Percentiles rank a stretch among this genome's conserved stretches.
phyloP scores from a whole-genome alignment of 1,140 invertebrate species.

The Trissolcus basalis region DNA sequence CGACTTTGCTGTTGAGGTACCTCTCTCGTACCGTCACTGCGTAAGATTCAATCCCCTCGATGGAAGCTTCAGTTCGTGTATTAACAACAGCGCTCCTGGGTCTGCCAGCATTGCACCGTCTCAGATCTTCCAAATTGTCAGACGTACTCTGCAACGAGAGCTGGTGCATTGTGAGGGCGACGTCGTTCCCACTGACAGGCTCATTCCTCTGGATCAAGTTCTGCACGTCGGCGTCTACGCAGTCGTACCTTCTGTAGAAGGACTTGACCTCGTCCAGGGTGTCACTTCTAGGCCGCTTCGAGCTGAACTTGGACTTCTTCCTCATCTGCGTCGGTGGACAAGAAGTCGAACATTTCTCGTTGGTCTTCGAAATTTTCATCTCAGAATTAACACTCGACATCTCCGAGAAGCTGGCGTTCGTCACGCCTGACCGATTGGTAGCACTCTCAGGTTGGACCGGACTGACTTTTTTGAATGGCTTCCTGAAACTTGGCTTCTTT shows the following conservation, averaged over 20 bases:
- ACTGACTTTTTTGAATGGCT: too few species aligned
- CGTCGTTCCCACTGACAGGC: not conserved
- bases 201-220: not conserved
- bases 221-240: not conserved
- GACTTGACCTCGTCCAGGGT: not conserved
- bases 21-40: not conserved
- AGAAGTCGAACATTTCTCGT: not conserved
- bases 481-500: too few species aligned
- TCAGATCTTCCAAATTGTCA: too few species aligned
- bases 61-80: not conserved
- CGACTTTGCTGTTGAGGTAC: not conserved
- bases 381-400: too few species aligned
- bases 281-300: not conserved
- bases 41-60: not conserved
- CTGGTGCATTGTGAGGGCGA: not conserved
- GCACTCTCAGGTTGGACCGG: too few species aligned
- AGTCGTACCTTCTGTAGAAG: not conserved
- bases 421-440: too few species aligned
- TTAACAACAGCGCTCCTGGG: not conserved
- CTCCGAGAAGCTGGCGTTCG: too few species aligned
- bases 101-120: too few species aligned
- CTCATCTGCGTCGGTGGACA: not conserved
- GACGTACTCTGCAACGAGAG: not conserved
- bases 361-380: not conserved
- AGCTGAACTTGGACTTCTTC: not conserved